Evolutionary conservation across 2,113 vertebrate species (phyloP).

Genomic region (Gymnarchus niloticus): DNA sequence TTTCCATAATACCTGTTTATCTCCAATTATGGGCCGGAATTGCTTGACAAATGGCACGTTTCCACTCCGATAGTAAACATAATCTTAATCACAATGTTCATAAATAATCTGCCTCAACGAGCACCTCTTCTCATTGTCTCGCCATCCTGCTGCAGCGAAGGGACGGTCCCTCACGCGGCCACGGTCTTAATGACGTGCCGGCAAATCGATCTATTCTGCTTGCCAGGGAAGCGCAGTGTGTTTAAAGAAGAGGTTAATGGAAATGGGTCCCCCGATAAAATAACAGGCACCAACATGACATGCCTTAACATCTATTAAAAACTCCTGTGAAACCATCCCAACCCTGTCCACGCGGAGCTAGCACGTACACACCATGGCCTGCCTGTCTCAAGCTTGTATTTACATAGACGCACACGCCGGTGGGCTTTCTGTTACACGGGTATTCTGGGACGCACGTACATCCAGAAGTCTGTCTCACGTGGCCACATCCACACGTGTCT

Average conservation of each 20-base stretch:
- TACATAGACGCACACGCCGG: too few relatives aligned
- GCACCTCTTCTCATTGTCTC: neutral
- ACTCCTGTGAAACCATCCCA: neutral
- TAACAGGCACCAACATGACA: neutral
- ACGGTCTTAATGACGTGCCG: neutral
- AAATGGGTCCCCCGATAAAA: neutral
- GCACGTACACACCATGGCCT: neutral
- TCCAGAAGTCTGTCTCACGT: too few relatives aligned
- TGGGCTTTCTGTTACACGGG: too few relatives aligned
- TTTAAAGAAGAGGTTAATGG: neutral
- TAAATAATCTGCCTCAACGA: slow-evolving; percentile 9
- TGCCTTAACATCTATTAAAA: neutral
- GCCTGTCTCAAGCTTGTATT: too few relatives aligned
- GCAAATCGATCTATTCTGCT: neutral
- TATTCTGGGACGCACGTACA: too few relatives aligned
- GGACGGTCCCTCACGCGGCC: neutral
- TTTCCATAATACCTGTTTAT: slow-evolving; percentile 21
- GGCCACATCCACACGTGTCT: too few relatives aligned
- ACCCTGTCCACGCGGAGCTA: neutral
- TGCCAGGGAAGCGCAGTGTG: neutral
- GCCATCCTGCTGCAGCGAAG: neutral
- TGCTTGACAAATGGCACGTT: slow-evolving; percentile 17
- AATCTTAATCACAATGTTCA: slow-evolving; percentile 16
- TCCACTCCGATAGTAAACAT: slow-evolving; percentile 6
- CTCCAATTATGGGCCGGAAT: slow-evolving; percentile 12